These are phyloP conservation scores for Oceanodroma leucorhoa DNA, from an alignment of 2,797 vertebrate species.

Conservation along the genomic window DNA sequence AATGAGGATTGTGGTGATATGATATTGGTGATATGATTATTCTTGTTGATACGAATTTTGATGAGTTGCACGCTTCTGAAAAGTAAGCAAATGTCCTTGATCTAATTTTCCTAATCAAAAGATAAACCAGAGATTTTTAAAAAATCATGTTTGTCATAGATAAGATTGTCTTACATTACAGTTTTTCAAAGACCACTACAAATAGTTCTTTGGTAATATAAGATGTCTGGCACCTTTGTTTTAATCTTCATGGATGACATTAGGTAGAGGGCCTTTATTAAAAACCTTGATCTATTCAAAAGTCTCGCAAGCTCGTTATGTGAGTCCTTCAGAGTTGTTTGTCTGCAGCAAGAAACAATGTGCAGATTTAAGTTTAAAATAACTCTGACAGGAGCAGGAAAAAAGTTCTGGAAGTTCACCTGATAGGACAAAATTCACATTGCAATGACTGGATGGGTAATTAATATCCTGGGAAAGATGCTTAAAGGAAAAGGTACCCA, in stretches of 20 bases:
- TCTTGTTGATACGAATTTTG: neutral
- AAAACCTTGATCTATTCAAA: neutral
- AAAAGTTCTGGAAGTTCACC: neutral
- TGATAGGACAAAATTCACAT: neutral
- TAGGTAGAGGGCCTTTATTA: neutral
- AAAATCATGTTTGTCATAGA: neutral
- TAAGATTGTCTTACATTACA: neutral
- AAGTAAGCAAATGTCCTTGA: neutral
- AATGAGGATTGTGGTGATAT: neutral
- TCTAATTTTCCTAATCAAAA: neutral
- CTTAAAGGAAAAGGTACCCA: neutral
- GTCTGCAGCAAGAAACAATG: neutral
- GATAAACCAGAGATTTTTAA: neutral
- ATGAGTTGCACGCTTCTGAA: neutral
- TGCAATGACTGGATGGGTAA: neutral
- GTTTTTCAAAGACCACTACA: neutral
- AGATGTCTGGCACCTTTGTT: neutral
- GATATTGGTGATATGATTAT: neutral
- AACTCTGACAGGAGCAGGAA: neutral
- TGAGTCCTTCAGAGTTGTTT: neutral
- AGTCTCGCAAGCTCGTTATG: neutral
- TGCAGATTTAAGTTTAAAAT: neutral
- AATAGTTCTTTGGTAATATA: neutral
- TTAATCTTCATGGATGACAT: neutral
- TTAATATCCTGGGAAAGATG: neutral